phyloP scores from a whole-genome alignment of 2,888 invertebrate genomes.

The Agrochola lota region DNA sequence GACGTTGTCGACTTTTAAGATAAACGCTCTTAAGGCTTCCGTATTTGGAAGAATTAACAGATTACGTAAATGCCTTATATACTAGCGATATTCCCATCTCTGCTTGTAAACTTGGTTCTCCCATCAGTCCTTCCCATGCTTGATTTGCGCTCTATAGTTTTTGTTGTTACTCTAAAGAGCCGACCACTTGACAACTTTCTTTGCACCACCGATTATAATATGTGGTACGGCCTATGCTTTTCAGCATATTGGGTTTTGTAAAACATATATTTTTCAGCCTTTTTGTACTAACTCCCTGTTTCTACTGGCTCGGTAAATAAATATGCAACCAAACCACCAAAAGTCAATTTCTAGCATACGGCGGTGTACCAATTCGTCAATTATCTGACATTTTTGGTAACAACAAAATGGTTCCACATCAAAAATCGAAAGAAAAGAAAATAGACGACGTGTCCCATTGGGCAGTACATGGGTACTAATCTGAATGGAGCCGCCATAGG shows the following conservation, averaged over 20 bases:
- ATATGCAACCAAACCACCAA: not conserved
- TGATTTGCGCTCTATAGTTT: not conserved
- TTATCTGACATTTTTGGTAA: not conserved
- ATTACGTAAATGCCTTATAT: not conserved
- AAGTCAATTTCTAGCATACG: not conserved
- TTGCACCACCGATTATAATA: conserved; percentile 7
- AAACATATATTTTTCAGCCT: not conserved
- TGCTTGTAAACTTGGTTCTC: not conserved
- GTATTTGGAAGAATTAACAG: not conserved
- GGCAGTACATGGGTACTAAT: conserved; percentile 38
- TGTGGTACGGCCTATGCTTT: not conserved
- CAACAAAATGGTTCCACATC: conserved; percentile 6
- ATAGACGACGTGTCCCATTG: conserved; percentile 13
- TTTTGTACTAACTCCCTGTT: not conserved
- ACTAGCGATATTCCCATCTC: not conserved
- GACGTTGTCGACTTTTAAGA: too few species aligned
- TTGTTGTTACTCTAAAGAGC: conserved; percentile 1
- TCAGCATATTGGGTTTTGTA: not conserved
- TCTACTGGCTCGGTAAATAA: not conserved
- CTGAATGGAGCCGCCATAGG: conserved; percentile 36
- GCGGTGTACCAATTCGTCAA: not conserved
- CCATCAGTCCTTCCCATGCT: not conserved
- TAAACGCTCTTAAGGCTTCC: not conserved
- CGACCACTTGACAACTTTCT: not conserved
- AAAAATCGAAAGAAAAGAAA: conserved; percentile 29